Evolutionary conservation across 2,113 vertebrate genomes (phyloP).

Genomic region (Nipponia nippon): DNA sequence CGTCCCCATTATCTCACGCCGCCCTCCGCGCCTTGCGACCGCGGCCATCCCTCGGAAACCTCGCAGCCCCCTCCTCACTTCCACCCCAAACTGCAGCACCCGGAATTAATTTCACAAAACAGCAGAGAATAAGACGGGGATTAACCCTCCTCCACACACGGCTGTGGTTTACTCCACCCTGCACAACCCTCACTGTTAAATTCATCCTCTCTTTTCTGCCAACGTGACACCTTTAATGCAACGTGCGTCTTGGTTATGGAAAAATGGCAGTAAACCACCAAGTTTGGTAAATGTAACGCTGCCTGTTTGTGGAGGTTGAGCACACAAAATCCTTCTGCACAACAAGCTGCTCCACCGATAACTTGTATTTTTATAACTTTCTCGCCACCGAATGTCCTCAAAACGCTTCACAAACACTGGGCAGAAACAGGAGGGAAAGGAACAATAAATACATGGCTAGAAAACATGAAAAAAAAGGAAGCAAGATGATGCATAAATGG

Average conservation of each 20-base stretch:
- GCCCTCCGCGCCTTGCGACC: accelerated
- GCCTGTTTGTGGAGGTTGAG: not conserved
- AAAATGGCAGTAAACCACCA: not conserved
- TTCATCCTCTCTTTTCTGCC: not conserved
- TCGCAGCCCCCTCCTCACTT: not conserved
- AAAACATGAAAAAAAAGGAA: not conserved
- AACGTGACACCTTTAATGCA: not conserved
- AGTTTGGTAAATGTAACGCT: not conserved
- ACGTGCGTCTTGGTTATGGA: accelerated
- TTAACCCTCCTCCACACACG: not conserved
- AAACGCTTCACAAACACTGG: not conserved
- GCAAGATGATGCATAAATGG: not conserved
- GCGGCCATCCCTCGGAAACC: accelerated
- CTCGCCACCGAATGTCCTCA: not conserved
- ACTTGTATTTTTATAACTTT: not conserved
- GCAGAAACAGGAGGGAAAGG: not conserved
- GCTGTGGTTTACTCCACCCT: not conserved
- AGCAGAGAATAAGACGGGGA: not conserved
- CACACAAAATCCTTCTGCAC: not conserved
- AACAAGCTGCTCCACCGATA: not conserved
- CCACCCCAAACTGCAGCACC: not conserved
- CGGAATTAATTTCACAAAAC: not conserved
- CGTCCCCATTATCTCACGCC: accelerated
- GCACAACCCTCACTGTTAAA: not conserved
- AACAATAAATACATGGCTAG: not conserved